Conservation (phyloP, 2,888 invertebrate genomes). For the Aplocera efformata region DNA sequence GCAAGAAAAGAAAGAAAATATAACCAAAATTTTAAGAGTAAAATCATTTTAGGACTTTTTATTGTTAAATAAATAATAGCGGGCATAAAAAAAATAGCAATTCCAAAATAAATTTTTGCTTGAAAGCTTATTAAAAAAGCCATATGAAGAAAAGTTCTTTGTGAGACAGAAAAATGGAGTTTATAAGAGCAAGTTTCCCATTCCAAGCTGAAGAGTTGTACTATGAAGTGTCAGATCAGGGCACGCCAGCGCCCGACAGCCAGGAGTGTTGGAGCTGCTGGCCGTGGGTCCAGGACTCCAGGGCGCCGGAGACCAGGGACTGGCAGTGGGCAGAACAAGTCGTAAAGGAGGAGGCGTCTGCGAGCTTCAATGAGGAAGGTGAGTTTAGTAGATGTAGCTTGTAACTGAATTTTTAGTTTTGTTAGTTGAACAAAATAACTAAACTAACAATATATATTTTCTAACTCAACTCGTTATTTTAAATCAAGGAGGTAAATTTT, state of each 20-base stretch:
- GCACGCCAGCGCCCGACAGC: slow-evolving; percentile 2
- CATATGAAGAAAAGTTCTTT: not conserved
- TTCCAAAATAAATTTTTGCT: too few species aligned
- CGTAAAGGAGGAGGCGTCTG: slow-evolving; percentile 16
- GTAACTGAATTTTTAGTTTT: not conserved
- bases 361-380: slow-evolving; percentile 54
- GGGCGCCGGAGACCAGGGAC: slow-evolving; percentile 14
- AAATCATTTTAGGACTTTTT: too few species aligned
- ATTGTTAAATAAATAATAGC: too few species aligned
- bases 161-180: slow-evolving; percentile 24
- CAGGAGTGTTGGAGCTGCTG: slow-evolving; percentile 35
- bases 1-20: not conserved
- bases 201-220: slow-evolving; percentile 17
- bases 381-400: slow-evolving; percentile 12
- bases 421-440: too few species aligned
- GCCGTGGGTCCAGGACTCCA: slow-evolving; percentile 54
- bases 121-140: too few species aligned
- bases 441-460: too few species aligned
- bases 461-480: too few species aligned
- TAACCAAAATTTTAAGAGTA: not conserved
- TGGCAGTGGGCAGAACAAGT: slow-evolving; percentile 29
- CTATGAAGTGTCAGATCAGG: slow-evolving; percentile 10
- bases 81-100: too few species aligned
- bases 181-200: slow-evolving; percentile 21
- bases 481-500: too few species aligned